These are phyloP conservation scores for Tetragnatha montana DNA, from an alignment of 2,888 invertebrate species.

Conservation along the genomic window DNA sequence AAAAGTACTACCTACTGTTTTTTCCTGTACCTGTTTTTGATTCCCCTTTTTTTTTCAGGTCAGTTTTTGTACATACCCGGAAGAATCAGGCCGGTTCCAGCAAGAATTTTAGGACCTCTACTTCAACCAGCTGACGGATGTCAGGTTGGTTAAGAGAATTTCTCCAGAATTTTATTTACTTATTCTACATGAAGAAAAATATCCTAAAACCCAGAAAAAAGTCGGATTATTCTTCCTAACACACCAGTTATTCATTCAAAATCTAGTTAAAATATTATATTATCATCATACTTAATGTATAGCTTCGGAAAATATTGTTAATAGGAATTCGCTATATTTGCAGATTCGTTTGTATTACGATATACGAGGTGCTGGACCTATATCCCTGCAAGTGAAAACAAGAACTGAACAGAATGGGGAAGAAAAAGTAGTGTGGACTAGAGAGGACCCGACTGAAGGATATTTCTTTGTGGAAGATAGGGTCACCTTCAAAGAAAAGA, in stretches of 20 bases:
- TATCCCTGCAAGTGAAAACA: slow-evolving; percentile 56
- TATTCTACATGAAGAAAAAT: too few species aligned
- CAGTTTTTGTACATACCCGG: slow-evolving; percentile 60
- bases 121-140: slow-evolving; percentile 62
- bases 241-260: too few species aligned
- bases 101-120: slow-evolving; percentile 64
- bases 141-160: slow-evolving; percentile 20
- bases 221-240: too few species aligned
- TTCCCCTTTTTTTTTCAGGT: too few species aligned
- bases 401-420: slow-evolving; percentile 44
- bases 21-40: too few species aligned
- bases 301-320: too few species aligned
- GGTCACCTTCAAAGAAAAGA: slow-evolving; percentile 43
- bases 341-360: slow-evolving; percentile 65
- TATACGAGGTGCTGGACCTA: slow-evolving; percentile 46
- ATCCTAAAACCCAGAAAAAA: too few species aligned
- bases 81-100: slow-evolving; percentile 26
- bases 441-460: slow-evolving; percentile 60
- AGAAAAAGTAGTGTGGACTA: slow-evolving; percentile 58
- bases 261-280: too few species aligned
- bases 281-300: too few species aligned
- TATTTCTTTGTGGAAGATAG: slow-evolving; percentile 55
- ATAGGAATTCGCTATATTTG: too few species aligned
- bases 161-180: too few species aligned
- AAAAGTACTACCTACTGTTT: too few species aligned